A percentile compares a stretch with the other conserved stretches of the same genome.
phyloP scores from a whole-genome alignment of 2,113 vertebrate genomes.

The Lampris megalopsis region DNA sequence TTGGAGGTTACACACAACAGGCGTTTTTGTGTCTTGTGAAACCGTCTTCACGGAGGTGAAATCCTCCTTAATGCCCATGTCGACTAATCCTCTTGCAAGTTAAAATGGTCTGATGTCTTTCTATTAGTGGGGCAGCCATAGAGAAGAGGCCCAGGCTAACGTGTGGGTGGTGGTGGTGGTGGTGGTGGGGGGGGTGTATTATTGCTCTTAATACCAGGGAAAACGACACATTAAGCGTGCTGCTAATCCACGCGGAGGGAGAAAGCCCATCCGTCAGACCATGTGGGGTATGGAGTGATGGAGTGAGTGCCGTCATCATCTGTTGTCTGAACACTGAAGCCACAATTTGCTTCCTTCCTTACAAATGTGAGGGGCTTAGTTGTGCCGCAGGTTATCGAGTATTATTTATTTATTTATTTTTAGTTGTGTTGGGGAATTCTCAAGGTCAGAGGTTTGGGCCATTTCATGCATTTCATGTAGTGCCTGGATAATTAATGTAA shows the following conservation, averaged over 20 bases:
- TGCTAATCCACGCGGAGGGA: slow-evolving; percentile 69
- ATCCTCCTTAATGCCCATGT: background rate
- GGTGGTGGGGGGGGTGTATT: slow-evolving; percentile 30
- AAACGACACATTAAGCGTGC: slow-evolving; percentile 74
- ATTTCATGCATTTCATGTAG: background rate
- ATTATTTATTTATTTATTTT: too few relatives aligned
- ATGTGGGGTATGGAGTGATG: slow-evolving; percentile 49
- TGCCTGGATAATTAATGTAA: too few relatives aligned
- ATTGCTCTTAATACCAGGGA: slow-evolving; percentile 68
- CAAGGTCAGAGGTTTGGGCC: slow-evolving; percentile 23
- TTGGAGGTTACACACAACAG: too few relatives aligned
- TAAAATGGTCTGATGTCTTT: background rate
- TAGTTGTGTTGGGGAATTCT: slow-evolving; percentile 3
- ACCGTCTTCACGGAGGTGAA: background rate
- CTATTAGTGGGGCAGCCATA: slow-evolving; percentile 16
- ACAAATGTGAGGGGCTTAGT: slow-evolving; percentile 46
- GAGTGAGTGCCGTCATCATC: slow-evolving; percentile 14
- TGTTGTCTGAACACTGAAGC: slow-evolving; percentile 27
- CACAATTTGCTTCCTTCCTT: slow-evolving; percentile 49
- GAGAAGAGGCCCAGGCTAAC: slow-evolving; percentile 23
- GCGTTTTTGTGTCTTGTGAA: background rate
- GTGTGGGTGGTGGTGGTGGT: slow-evolving; percentile 10
- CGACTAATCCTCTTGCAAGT: slow-evolving; percentile 1
- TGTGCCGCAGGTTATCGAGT: slow-evolving; percentile 19
- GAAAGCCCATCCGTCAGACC: slow-evolving; percentile 34